A percentile compares a stretch with the other conserved stretches of the same genome.
Conservation (phyloP, 2,888 invertebrate species). For the Nomada ferruginata region DNA sequence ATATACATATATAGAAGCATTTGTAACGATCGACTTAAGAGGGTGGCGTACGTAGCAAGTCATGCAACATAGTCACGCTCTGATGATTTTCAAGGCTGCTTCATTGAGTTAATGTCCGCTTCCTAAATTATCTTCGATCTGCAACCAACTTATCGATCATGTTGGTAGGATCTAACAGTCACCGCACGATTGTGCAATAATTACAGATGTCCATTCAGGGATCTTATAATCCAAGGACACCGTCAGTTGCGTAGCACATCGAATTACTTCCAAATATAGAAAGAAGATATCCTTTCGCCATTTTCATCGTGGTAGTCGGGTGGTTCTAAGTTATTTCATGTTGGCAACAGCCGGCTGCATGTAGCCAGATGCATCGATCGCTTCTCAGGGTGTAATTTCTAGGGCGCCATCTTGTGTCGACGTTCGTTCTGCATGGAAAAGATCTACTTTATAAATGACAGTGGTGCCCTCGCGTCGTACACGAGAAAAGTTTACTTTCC, state of each 20-base stretch:
- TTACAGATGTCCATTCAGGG: constrained; percentile 62
- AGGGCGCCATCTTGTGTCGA: constrained; percentile 8
- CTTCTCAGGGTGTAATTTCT: constrained; percentile 2
- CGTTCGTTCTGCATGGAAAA: background rate
- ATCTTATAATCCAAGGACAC: constrained; percentile 70
- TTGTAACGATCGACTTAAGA: background rate
- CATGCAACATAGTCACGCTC: constrained; percentile 73
- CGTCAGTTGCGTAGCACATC: constrained; percentile 56
- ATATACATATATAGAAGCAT: constrained; percentile 20
- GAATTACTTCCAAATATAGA: constrained; percentile 70
- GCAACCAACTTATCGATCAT: background rate
- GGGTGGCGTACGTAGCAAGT: constrained; percentile 13
- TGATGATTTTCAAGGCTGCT: constrained; percentile 80
- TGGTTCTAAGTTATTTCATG: constrained; percentile 41
- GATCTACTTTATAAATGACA: background rate
- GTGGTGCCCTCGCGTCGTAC: background rate
- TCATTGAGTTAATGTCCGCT: constrained; percentile 80
- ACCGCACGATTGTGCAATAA: constrained; percentile 62
- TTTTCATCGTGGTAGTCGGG: constrained; percentile 56
- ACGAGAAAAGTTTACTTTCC: background rate
- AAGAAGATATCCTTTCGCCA: constrained; percentile 63
- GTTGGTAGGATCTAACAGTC: background rate
- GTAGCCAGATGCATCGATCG: constrained; percentile 57
- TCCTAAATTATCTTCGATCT: constrained; percentile 50
- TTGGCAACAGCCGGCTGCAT: constrained; percentile 45